Evolutionary conservation across 2,888 invertebrate species (phyloP).

Genomic region (Dusona sp.): DNA sequence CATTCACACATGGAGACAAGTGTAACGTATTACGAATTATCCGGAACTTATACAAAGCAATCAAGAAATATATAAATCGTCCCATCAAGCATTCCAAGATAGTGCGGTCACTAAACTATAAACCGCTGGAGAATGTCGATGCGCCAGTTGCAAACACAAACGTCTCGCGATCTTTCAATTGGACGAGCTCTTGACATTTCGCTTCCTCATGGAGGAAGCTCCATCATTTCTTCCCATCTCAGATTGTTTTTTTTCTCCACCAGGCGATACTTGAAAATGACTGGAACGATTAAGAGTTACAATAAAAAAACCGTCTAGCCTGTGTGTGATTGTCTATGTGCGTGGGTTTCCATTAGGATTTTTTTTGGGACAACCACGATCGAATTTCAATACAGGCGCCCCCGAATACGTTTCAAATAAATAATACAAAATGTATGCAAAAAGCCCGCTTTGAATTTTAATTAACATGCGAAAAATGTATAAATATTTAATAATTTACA

Average conservation of each 20-base stretch:
- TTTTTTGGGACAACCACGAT: neutral
- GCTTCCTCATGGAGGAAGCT: slow-evolving; percentile 8
- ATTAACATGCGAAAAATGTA: neutral
- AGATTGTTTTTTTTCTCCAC: neutral
- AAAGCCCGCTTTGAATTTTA: neutral
- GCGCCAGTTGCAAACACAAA: slow-evolving; percentile 43
- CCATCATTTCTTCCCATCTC: neutral
- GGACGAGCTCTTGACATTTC: slow-evolving; percentile 20
- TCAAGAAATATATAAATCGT: slow-evolving; percentile 34
- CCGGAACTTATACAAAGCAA: slow-evolving; percentile 52
- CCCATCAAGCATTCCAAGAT: slow-evolving; percentile 54
- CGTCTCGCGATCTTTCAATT: slow-evolving; percentile 23
- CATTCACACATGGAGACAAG: neutral
- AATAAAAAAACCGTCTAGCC: neutral
- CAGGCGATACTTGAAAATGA: slow-evolving; percentile 13
- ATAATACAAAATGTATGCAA: neutral
- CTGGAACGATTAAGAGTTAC: neutral
- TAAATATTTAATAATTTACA: neutral
- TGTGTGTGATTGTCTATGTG: neutral
- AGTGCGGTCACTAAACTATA: slow-evolving; percentile 67
- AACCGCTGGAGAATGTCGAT: slow-evolving; percentile 61
- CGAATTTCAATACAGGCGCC: neutral
- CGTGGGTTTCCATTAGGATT: neutral
- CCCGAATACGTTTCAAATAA: neutral
- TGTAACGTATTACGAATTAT: slow-evolving; percentile 30